These are phyloP conservation scores for Choloepus hoffmanni DNA, from an alignment of 2,113 vertebrate species.

Conservation along the genomic window DNA sequence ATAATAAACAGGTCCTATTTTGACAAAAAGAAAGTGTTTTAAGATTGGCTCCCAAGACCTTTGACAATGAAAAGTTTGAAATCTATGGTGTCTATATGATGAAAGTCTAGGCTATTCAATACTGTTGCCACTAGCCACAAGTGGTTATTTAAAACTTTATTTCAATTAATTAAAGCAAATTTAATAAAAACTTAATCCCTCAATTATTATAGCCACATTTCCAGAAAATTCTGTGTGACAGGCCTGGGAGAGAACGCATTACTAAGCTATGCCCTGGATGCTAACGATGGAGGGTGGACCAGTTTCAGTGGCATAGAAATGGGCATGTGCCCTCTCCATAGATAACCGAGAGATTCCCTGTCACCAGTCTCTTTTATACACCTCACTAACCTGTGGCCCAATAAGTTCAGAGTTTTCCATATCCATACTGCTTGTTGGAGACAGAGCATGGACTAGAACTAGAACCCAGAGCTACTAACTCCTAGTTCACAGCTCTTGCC, in stretches of 20 bases:
- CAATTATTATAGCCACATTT: not conserved
- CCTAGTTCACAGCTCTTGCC: not conserved
- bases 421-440: not conserved
- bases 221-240: not conserved
- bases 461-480: not conserved
- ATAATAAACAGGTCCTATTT: constrained; percentile 55
- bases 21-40: not conserved
- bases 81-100: not conserved
- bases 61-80: not conserved
- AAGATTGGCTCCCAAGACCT: not conserved
- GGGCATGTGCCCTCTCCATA: not conserved
- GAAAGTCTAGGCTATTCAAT: not conserved
- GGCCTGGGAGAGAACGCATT: not conserved
- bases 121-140: not conserved
- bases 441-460: not conserved
- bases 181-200: constrained; percentile 1
- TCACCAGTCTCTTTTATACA: not conserved
- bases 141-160: not conserved
- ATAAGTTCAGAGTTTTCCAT: not conserved
- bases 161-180: not conserved
- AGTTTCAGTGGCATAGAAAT: not conserved
- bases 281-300: not conserved
- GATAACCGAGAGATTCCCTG: not conserved
- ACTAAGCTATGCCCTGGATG: not conserved
- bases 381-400: not conserved